Base-by-base conservation (phyloP, 2,797 vertebrate genomes). In the Acomys russatus region DNA sequence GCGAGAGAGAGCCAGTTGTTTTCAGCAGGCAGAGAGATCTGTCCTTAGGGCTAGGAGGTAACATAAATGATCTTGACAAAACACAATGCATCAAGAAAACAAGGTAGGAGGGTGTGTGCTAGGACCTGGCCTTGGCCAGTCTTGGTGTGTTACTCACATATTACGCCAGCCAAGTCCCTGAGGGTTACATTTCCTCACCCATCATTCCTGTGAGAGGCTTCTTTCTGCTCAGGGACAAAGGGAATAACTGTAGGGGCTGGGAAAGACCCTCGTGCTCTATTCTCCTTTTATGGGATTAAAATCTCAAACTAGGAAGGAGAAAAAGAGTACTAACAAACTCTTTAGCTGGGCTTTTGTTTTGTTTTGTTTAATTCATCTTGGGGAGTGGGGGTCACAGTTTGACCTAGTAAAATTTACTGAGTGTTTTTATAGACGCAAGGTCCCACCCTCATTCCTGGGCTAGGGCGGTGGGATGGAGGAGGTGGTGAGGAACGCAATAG, bases 71-170 rank as follows among this genome's bases (percentile, higher is more conserved):
- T 97, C 70, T 71, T 76, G 59, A 97, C 89, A 92, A 56, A 91
- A 95, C 1, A 92, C 93, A 64, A 17, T 82, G 84, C 95, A 92
- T 87, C 71, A 56, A 91, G 71, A 86, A 96, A 98, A 98, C 91
- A 96, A 17, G 96, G 82, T 51, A 70, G 89, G 94, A 3, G 1
- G 73, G 64, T 28, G 7, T 18, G 0, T 1, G 1, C 66, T 56
- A 35, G 51, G 61, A 85, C n/a, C 77, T 78, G n/a, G 49, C 85
- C 61, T 73, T n/a, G 35, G 23, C 6, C 28, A 56, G 9, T 76
- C 10, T 18, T 4, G 0, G 22, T 18, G 33, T 20, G 44, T 3
- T 2, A 77, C 9, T 59, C 18, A 61, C 30, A 28, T 35, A 7
- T n/a, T 23, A 18, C 0, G 0, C 9, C 59, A 84, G 35, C 18